A percentile compares a stretch with the other conserved stretches of the same genome.
Conservation (phyloP, 2,797 vertebrate species). For the Yasuhikotakia modesta region DNA sequence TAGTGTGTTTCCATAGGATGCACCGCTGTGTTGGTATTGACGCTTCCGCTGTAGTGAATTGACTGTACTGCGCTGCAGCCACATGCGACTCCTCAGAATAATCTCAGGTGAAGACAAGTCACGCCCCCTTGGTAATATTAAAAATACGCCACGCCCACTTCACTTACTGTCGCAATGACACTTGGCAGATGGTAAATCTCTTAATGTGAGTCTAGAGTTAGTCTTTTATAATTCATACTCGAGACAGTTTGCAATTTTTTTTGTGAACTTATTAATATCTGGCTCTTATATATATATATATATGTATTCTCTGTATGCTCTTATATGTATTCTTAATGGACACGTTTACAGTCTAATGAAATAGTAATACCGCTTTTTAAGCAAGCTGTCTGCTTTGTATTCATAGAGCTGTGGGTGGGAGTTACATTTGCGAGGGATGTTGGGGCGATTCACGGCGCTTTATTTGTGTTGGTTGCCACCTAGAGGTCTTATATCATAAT, state of each 20-base stretch:
- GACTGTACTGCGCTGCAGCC: conserved; percentile 25
- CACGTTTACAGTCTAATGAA: not conserved
- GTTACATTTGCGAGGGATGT: not conserved
- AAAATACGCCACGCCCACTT: conserved; percentile 20
- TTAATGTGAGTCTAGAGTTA: not conserved
- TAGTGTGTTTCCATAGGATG: conserved; percentile 43
- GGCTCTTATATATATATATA: too few relatives aligned
- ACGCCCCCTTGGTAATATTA: conserved; percentile 48
- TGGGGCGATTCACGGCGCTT: not conserved
- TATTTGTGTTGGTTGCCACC: conserved; percentile 34
- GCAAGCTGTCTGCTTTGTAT: not conserved
- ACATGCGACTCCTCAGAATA: conserved; percentile 27
- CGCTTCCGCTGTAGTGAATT: conserved; percentile 10
- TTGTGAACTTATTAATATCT: not conserved
- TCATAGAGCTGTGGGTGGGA: not conserved
- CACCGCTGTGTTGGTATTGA: conserved; percentile 1
- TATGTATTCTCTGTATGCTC: not conserved
- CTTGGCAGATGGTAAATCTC: not conserved
- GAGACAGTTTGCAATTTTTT: not conserved
- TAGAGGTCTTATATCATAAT: conserved; percentile 4
- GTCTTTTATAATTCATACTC: not conserved
- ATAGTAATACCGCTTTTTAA: not conserved
- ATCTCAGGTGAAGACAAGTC: conserved; percentile 43
- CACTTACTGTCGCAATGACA: not conserved
- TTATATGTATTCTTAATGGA: not conserved